Conservation (phyloP, 2,797 vertebrate genomes). For the Anableps anableps region DNA sequence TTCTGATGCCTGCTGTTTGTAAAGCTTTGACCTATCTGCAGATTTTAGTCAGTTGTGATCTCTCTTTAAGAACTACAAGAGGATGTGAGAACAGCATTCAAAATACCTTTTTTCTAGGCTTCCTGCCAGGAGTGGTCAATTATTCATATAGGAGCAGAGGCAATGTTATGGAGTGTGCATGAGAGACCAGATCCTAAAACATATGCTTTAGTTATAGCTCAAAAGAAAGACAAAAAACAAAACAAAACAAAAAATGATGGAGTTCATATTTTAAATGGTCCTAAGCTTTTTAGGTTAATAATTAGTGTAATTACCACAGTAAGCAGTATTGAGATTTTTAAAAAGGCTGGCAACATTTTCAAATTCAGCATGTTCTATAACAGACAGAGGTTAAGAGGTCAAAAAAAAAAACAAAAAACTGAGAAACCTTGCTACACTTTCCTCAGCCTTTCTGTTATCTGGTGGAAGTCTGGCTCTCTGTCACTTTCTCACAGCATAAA, state of each 20-base stretch:
- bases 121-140: neutral
- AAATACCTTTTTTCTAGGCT: neutral
- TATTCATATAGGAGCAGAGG: neutral
- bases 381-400: neutral
- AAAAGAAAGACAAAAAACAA: neutral
- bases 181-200: neutral
- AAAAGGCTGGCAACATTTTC: neutral
- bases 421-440: neutral
- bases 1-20: neutral
- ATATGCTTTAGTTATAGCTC: neutral
- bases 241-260: neutral
- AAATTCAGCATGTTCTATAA: neutral
- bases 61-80: neutral
- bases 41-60: neutral
- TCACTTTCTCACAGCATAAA: neutral
- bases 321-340: neutral
- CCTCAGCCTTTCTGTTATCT: neutral
- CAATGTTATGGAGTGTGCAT: neutral
- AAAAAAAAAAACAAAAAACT: neutral
- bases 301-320: neutral
- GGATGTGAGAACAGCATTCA: neutral
- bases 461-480: neutral
- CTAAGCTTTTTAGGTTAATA: neutral
- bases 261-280: neutral
- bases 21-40: neutral